phyloP scores from a whole-genome alignment of 2,113 vertebrate genomes.

The Mus musculus region GRCm39 chr7:58394001-58394500 shows the following conservation, averaged over 20 bases:
- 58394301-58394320: background rate
- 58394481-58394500: background rate
- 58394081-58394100: too few species aligned
- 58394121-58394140: background rate
- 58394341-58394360: background rate
- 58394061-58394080: background rate
- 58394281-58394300: background rate
- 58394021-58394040: background rate
- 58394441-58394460: background rate
- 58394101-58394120: background rate
- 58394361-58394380: background rate
- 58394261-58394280: background rate
- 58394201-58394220: rapidly evolving
- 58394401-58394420: background rate
- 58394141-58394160: too few species aligned
- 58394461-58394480: background rate
- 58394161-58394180: background rate
- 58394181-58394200: background rate
- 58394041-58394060: background rate
- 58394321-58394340: background rate
- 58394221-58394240: background rate
- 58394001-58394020: background rate
- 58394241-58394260: background rate
- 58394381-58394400: background rate
- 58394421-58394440: background rate